Base-by-base conservation (phyloP, 2,797 vertebrate species). In the Argentina silus region DNA sequence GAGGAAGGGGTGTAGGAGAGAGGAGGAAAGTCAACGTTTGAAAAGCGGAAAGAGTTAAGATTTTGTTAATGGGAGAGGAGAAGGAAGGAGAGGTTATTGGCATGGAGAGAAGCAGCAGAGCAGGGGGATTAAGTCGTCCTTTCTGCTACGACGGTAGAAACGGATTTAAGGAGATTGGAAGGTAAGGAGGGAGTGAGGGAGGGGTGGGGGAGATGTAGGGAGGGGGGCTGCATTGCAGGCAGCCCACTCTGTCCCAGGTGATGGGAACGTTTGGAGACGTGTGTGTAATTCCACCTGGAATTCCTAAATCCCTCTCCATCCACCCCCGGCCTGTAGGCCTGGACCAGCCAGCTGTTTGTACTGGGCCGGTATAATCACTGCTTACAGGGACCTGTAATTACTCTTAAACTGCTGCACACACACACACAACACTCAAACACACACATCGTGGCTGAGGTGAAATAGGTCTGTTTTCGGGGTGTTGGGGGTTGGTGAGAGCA, bases 211-310 rank as follows among this genome's bases (percentile, higher is more conserved):
- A n/a, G 65, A 62, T 53, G 57, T 47, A 63, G 43, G 44, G 21
- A 7, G 5, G 12, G 44, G 59, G 45, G 57, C 42, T 55, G 27
- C 27, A 36, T 36, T 36, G 27, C 27, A 36, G 27, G 27, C 27
- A 2, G 27, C n/a, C n/a, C 27, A 36, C 27, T 36, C 27, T 36
- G 27, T 36, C 60, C 17, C 42, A 74, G 51, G 15, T 81, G 76
- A 79, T 67, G 70, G 43, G 79, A 43, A 70, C 42, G 42, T 44
- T 66, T 6, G 27, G 70, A 70, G 61, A 70, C 50, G 11, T 67
- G 69, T 65, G 69, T 56, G 70, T 78, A 75, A 77, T 79, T 81
- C 6, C 2, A 66, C 43, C 62, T 77, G 78, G 83, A 83, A 82
- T 85, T 79, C 67, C 44, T 75, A 73, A 84, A 83, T 69, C 65